A percentile compares a stretch with the other conserved stretches of the same genome.
Conservation (phyloP, 1,140 invertebrate species). For the Cherax destructor region DNA sequence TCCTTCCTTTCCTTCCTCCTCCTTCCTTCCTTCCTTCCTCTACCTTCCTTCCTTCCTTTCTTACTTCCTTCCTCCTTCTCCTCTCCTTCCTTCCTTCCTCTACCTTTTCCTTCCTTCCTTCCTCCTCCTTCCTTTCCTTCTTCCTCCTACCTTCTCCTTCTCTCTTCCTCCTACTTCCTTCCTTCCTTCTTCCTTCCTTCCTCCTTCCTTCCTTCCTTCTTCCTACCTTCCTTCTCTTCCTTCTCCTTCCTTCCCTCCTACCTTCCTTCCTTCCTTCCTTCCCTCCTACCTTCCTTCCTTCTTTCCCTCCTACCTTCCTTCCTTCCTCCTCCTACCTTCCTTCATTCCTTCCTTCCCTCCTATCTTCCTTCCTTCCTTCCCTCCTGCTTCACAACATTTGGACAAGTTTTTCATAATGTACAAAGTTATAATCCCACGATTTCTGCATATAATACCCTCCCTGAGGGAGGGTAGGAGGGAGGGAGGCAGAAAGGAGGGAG, state of each 20-base stretch:
- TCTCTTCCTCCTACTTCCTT: background rate
- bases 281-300: too few relatives aligned
- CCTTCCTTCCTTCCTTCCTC: background rate
- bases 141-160: too few relatives aligned
- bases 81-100: background rate
- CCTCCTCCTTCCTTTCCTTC: background rate
- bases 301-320: too few relatives aligned
- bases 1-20: background rate
- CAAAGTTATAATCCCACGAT: background rate
- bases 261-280: too few relatives aligned
- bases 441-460: background rate
- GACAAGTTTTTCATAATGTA: too few relatives aligned
- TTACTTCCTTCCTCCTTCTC: background rate
- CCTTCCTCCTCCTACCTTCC: too few relatives aligned
- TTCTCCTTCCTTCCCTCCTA: too few relatives aligned
- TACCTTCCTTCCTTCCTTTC: background rate
- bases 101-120: background rate
- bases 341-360: too few relatives aligned
- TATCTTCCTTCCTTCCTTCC: too few relatives aligned
- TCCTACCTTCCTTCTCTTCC: too few relatives aligned
- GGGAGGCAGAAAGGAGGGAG: too few relatives aligned
- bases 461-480: background rate
- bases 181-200: background rate
- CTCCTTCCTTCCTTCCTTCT: background rate
- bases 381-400: too few relatives aligned